Evolutionary conservation across 2,888 invertebrate genomes (phyloP), one percentile per base, ranked within the genome.

Genomic region (Tipula lateralis): DNA sequence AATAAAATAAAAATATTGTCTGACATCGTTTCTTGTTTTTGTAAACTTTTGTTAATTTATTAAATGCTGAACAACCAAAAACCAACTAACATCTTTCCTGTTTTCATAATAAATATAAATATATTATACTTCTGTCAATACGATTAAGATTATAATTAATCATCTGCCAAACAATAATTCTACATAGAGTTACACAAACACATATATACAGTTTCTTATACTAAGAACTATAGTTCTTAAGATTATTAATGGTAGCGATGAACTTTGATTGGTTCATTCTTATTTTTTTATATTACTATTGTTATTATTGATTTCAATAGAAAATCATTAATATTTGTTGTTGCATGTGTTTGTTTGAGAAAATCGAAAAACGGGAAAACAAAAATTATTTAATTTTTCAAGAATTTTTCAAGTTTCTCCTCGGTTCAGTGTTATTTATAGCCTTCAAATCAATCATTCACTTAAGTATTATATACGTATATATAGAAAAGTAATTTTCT

Each of bases 191-290:
- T n/a, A 7, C 66, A 66, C 66, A 44, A 19, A 66, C 66, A 66
- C 66, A 24, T 1, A 24, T 3, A 66, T 24, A 24, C 66, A 66
- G 19, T 66, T 66, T 66, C 66, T 19, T 66, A 66, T 66, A 24
- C 13, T 9, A 7, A 7, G n/a, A n/a, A 9, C 9, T n/a, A 66
- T 66, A 66, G 66, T 66, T 66, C 24, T 66, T 9, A 66, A 66
- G 24, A 66, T 66, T 66, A 66, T 66, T 66, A 66, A 66, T 66
- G 66, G 66, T 66, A 24, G 66, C 66, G 66, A 66, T 66, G 66
- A 66, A 66, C 66, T 66, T 66, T 66, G 66, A 66, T 66, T 66
- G 66, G 66, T 66, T 66, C 24, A 66, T 24, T 66, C 24, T 24
- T 66, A 66, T 66, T 50, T 50, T 50, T 50, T 16, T 50, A 66